Evolutionary conservation across 1,140 invertebrate species (phyloP), one percentile per base, ranked within the genome.

Genomic region (Drosophila prosaltans): DNA sequence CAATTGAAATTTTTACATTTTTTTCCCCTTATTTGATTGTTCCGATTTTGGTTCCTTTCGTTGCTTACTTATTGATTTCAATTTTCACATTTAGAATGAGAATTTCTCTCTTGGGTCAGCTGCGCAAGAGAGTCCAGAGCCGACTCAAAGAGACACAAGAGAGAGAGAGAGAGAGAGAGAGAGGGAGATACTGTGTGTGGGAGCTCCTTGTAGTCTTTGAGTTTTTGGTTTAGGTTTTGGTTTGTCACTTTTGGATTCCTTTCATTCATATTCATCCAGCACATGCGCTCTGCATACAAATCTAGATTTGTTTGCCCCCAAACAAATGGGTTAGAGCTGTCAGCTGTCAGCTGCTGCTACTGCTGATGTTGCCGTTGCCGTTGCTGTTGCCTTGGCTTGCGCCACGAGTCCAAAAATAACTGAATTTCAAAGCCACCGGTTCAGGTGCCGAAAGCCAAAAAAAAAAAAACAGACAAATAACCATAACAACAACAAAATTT

Each of bases 61-160:
- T 78, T 73, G 66, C 89, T 81, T 89, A 88, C 82, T 90, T 91
- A 91, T 91, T 83, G 90, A 91, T 91, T 91, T 88, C 81, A 81
- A 80, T 82, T 91, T 80, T 75, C 74, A 83, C 74, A 73, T 91
- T 76, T 70, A 40, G 28, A 30, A 71, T 72, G 78, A 58, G 54
- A 71, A 41, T 74, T 78, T 81, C 72, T 78, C 69, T 60, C 69
- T 80, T 74, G 59, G 32, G 32, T 24, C 45, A 85, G 58, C 70
- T 73, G 81, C 70, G 71, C 60, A 54, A 51, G 55, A 43, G 65
- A 43, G 9, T 55, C 41, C 62, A 72, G 24, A 21, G 39, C 41
- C 40, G n/a, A 24, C 16, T 41, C 69, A 65, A 57, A 77, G 74
- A 24, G 11, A 41, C 28, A 63, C 48, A 30, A 36, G 32, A 36